These are phyloP conservation scores for Microtus montanus DNA, from an alignment of 2,113 vertebrate species.

Conservation along the genomic window DNA sequence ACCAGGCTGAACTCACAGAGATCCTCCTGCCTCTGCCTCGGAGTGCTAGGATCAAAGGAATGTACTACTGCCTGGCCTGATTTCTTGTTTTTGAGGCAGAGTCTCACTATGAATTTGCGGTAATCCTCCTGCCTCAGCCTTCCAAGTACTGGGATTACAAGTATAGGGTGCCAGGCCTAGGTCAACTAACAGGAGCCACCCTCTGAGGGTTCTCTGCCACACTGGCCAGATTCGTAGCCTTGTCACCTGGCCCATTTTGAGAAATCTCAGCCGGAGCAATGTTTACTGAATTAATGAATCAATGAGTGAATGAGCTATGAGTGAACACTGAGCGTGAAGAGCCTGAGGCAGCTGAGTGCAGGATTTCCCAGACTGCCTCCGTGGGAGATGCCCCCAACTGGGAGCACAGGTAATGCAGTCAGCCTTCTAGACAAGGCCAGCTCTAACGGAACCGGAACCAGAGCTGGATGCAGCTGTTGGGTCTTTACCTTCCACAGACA, in stretches of 20 bases:
- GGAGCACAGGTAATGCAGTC: too few relatives aligned
- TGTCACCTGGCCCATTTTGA: not conserved
- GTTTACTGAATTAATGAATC: not conserved
- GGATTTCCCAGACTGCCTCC: not conserved
- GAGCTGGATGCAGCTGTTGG: accelerated
- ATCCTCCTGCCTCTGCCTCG: not conserved
- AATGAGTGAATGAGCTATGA: not conserved
- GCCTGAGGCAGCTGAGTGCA: accelerated
- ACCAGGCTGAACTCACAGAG: not conserved
- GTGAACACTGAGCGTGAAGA: not conserved
- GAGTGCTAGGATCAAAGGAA: not conserved
- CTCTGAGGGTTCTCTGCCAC: too few relatives aligned
- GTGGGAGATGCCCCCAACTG: not conserved
- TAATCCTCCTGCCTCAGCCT: not conserved
- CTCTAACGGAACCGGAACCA: not conserved
- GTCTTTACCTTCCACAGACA: conserved; percentile 91
- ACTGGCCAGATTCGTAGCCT: not conserved
- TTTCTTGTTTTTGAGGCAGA: not conserved
- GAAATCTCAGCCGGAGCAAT: not conserved
- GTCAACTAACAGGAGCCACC: not conserved
- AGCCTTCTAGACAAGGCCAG: not conserved
- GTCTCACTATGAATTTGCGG: not conserved
- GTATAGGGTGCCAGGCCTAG: not conserved
- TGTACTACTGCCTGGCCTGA: not conserved
- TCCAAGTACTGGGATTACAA: not conserved